phyloP scores from a whole-genome alignment of 2,797 vertebrate genomes.

The Neosalanx taihuensis region DNA sequence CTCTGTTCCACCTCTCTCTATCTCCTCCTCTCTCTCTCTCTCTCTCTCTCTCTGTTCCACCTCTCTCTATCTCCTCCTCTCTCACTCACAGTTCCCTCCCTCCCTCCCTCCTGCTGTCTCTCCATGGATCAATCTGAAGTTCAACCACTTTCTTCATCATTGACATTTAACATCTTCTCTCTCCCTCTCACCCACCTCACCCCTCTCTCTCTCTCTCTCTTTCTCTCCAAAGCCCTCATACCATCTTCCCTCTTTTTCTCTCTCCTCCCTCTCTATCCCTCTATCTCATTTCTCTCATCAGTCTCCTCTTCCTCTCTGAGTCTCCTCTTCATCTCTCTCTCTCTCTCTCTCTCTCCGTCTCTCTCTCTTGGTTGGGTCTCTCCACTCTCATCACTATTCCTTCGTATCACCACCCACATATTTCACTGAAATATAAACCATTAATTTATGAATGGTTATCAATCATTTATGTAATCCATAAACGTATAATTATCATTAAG shows the following conservation, averaged over 20 bases:
- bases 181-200: not conserved
- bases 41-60: not conserved
- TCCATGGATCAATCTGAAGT: conserved; percentile 13
- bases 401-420: not conserved
- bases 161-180: conserved; percentile 27
- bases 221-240: too few species aligned
- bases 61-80: conserved; percentile 5
- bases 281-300: not conserved
- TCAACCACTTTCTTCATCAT: conserved; percentile 34
- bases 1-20: not conserved
- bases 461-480: conserved; percentile 36
- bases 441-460: conserved; percentile 38
- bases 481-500: conserved; percentile 26
- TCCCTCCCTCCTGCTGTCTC: conserved; percentile 1
- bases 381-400: not conserved
- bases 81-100: too few species aligned
- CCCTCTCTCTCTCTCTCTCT: conserved; percentile 14
- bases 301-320: not conserved
- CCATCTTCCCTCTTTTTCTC: conserved; percentile 19
- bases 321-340: too few species aligned
- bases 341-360: conserved; percentile 11
- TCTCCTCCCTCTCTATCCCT: not conserved
- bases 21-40: not conserved
- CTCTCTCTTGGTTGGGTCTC: not conserved
- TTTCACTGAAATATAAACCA: conserved; percentile 18